Base-by-base conservation (phyloP, 2,888 invertebrate species). In the Isoperla grammatica region DNA sequence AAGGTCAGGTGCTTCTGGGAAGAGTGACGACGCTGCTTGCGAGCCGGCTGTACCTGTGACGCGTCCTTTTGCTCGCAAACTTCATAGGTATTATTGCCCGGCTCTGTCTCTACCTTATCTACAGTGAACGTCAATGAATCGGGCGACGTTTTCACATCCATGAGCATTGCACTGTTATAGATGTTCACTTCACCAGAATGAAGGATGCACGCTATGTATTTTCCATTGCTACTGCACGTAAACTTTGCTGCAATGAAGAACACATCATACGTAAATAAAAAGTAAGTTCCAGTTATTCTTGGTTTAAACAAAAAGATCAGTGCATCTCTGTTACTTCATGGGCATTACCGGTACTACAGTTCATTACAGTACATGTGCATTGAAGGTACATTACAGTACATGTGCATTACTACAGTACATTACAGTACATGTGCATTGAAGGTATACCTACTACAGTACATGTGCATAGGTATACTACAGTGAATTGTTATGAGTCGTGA, bases 181-280 rank as follows among this genome's bases (percentile, higher is more conserved):
- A 84, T 75, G 67, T 81, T 80, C 1, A 82, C 76, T 73, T 82
- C 80, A 15, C 83, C 83, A 23, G 78, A 73, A 66, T 79, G 77
- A 56, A 81, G 73, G 61, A 85, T 75, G 65, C 80, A 79, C 0
- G 81, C 75, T 58, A 85, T 74, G 68, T 81, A 82, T 71, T 78
- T 80, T 2, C 83, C 83, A 55, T 77, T 78, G 0, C 75, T 69
- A 55, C 82, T 83, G 50, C 81, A 75, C 46, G 74, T 71, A 66
- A 83, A 76, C 67, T 75, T 80, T 45, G 76, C 67, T 67, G 49
- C 9, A 62, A 60, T 9, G 49, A 42, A 19, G n/a, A n/a, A n/a
- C n/a, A n/a, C n/a, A n/a, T n/a, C n/a, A n/a, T n/a, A n/a, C n/a
- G n/a, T n/a, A n/a, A n/a, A n/a, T n/a, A n/a, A n/a, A n/a, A n/a